Evolutionary conservation across 2,113 vertebrate genomes (phyloP).

Genomic region (Bos taurus): DNA sequence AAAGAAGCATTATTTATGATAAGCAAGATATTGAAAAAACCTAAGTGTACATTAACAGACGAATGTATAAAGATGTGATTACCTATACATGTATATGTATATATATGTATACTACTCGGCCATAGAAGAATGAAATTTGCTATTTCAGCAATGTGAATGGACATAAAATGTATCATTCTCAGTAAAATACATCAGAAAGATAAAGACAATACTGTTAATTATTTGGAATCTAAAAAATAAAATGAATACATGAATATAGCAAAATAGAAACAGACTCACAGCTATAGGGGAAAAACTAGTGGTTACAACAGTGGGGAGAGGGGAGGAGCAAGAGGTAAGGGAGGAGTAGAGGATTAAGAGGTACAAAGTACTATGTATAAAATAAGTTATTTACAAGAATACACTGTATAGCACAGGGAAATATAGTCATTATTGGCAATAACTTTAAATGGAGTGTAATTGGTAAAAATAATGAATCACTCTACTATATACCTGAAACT

Average conservation of each 20-base stretch:
- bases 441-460: not conserved
- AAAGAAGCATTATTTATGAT: not conserved
- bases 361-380: not conserved
- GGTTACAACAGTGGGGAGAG: not conserved
- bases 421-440: not conserved
- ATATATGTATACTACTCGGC: not conserved
- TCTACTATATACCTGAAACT: not conserved
- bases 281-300: not conserved
- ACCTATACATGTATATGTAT: not conserved
- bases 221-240: not conserved
- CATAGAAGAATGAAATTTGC: not conserved
- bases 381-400: not conserved
- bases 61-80: not conserved
- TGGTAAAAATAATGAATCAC: not conserved
- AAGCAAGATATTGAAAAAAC: not conserved
- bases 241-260: not conserved
- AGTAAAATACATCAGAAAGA: not conserved
- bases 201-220: not conserved
- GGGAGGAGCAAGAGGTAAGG: not conserved
- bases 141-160: not conserved
- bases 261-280: not conserved
- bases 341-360: not conserved
- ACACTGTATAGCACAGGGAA: not conserved
- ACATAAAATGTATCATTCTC: not conserved
- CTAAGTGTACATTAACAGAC: not conserved